phyloP scores from a whole-genome alignment of 2,797 vertebrate species.

The Halcyon badia region DNA sequence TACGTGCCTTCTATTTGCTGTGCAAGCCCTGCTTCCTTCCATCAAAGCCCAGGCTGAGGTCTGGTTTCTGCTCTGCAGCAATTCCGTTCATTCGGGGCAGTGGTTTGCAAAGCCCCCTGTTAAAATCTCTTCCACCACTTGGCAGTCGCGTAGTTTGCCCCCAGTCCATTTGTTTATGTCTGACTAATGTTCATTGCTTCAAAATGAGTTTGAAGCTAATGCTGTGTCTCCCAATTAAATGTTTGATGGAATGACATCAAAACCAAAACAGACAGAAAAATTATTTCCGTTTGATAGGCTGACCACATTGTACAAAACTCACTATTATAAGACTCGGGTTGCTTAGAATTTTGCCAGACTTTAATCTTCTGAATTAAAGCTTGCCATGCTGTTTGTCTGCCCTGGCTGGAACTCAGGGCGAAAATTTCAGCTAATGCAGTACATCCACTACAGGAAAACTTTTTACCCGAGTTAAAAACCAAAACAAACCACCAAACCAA shows the following conservation, averaged over 20 bases:
- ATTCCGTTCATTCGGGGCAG: not conserved
- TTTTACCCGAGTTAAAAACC: not conserved
- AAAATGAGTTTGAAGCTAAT: slow-evolving; percentile 41
- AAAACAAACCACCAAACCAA: no score
- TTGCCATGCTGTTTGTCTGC: not conserved
- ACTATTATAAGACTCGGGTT: not conserved
- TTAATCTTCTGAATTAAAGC: slow-evolving; percentile 8
- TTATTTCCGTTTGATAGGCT: slow-evolving; percentile 7
- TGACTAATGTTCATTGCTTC: slow-evolving; percentile 18
- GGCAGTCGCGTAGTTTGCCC: not conserved
- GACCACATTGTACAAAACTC: slow-evolving; percentile 3
- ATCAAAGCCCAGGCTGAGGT: not conserved
- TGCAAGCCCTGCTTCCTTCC: not conserved
- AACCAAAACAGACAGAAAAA: slow-evolving; percentile 53
- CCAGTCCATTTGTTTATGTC: slow-evolving; percentile 10
- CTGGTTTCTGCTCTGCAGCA: not conserved
- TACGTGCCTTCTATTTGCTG: not conserved
- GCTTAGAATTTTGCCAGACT: slow-evolving; percentile 20
- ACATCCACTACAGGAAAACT: not conserved
- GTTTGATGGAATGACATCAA: slow-evolving; percentile 58
- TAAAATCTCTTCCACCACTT: not conserved
- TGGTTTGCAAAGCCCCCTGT: not conserved
- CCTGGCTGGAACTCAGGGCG: not conserved
- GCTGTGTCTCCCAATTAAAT: slow-evolving; percentile 44
- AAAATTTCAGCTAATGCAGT: not conserved